These are phyloP conservation scores for Epizoanthus scotinus DNA, from an alignment of 92 coral and sea anemone species.

Conservation along the genomic window DNA sequence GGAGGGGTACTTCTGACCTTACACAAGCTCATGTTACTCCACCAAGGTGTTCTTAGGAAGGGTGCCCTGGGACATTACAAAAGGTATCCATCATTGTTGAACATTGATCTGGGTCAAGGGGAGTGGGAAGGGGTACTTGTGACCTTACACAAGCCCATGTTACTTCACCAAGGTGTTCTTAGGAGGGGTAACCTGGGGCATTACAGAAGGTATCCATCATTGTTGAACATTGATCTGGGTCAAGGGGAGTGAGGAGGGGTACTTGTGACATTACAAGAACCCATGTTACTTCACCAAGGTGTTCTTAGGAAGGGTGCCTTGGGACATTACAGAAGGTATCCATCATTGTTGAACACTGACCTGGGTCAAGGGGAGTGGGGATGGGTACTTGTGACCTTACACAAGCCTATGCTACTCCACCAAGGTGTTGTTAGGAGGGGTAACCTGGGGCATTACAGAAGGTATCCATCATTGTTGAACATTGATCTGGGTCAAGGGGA, in stretches of 20 bases:
- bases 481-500: too few species aligned
- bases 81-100: too few species aligned
- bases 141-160: slow-evolving; percentile 39
- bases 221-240: neutral
- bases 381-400: too few species aligned
- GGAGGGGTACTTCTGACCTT: too few species aligned
- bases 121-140: too few species aligned
- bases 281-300: slow-evolving; percentile 94
- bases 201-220: slow-evolving; percentile 67
- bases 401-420: too few species aligned
- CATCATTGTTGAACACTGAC: too few species aligned
- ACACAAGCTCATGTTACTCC: too few species aligned
- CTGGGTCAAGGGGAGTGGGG: too few species aligned
- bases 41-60: too few species aligned
- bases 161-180: slow-evolving; percentile 90
- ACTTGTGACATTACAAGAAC: slow-evolving; percentile 91
- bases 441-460: slow-evolving; percentile 59
- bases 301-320: slow-evolving; percentile 95
- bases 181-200: slow-evolving; percentile 96
- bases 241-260: slow-evolving; percentile 97
- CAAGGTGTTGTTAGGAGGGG: neutral
- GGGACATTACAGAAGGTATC: slow-evolving; percentile 98
- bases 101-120: too few species aligned
- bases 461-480: too few species aligned
- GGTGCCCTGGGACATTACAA: slow-evolving; percentile 64